These are phyloP conservation scores for Diorhabda carinulata DNA, from an alignment of 1,140 invertebrate species.

Conservation along the genomic window DNA sequence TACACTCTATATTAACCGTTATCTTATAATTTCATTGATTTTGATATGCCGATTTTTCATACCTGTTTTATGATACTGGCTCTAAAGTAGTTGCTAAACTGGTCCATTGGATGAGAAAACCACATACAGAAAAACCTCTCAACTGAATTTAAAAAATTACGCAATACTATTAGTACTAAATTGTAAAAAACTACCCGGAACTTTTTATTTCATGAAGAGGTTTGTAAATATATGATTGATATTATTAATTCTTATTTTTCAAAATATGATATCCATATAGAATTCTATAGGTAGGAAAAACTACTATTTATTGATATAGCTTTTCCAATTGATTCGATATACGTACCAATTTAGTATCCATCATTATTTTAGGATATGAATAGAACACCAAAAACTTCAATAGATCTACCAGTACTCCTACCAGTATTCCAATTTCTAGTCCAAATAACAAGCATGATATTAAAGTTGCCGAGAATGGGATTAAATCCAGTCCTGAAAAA, in stretches of 20 bases:
- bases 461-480: slow-evolving; percentile 71
- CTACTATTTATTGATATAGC: neutral
- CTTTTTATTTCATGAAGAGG: neutral
- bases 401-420: slow-evolving; percentile 75
- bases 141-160: too few relatives aligned
- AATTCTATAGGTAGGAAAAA: neutral
- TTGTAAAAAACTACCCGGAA: neutral
- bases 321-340: neutral
- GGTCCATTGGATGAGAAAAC: too few relatives aligned
- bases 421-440: slow-evolving; percentile 77
- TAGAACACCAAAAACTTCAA: slow-evolving; percentile 74
- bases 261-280: neutral
- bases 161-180: neutral
- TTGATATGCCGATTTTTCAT: too few relatives aligned
- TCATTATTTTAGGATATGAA: slow-evolving; percentile 65
- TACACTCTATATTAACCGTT: too few relatives aligned
- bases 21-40: too few relatives aligned
- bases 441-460: slow-evolving; percentile 69
- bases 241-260: neutral
- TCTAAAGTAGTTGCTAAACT: too few relatives aligned
- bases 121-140: too few relatives aligned
- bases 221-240: neutral
- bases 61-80: too few relatives aligned
- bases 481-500: slow-evolving; percentile 68
- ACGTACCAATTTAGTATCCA: slow-evolving; percentile 47